Evolutionary conservation across 2,113 vertebrate genomes (phyloP).

Genomic region (Orientallactaga bullata): DNA sequence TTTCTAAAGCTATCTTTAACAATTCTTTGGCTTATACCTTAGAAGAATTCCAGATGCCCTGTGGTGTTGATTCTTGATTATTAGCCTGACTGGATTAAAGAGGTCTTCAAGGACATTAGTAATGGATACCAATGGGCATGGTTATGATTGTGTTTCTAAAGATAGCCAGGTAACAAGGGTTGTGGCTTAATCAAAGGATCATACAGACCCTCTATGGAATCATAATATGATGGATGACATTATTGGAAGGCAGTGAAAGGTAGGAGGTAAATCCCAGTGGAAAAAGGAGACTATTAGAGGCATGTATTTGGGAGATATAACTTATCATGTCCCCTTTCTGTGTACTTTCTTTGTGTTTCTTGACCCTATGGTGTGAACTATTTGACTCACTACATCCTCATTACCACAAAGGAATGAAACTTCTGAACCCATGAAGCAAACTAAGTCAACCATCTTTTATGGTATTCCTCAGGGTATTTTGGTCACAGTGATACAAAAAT

Average conservation of each 20-base stretch:
- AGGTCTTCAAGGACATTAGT: not conserved
- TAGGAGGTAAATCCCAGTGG: too few species aligned
- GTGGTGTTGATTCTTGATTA: not conserved
- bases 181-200: not conserved
- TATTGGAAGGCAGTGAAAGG: not conserved
- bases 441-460: not conserved
- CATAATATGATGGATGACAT: not conserved
- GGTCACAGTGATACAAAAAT: not conserved
- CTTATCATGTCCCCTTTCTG: not conserved
- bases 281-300: not conserved
- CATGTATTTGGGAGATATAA: not conserved
- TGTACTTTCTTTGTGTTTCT: not conserved
- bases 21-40: not conserved
- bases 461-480: not conserved
- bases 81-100: not conserved
- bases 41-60: not conserved
- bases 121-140: not conserved
- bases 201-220: not conserved
- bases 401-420: not conserved
- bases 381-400: not conserved
- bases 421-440: not conserved
- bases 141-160: not conserved
- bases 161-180: not conserved
- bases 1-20: not conserved
- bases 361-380: not conserved